Percentiles rank a stretch among this genome's conserved stretches.
Evolutionary conservation across 2,113 vertebrate genomes (phyloP).

Genomic region (Butorides virescens): DNA sequence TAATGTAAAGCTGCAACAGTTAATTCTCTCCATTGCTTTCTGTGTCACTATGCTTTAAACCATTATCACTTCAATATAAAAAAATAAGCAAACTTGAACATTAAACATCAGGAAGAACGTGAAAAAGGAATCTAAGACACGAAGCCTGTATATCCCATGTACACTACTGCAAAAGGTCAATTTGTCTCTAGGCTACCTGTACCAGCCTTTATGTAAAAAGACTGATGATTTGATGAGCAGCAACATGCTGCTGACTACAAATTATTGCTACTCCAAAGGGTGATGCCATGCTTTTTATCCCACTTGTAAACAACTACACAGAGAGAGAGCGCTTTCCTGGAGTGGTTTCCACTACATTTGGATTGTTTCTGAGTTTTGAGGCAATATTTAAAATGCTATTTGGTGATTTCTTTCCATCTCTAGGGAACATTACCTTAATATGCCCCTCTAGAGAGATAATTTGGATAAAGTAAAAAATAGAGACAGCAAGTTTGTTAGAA

Average conservation of each 20-base stretch:
- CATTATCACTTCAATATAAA: background rate
- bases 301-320: slow-evolving; percentile 15
- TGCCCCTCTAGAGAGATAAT: background rate
- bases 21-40: background rate
- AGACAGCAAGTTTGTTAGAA: background rate
- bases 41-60: background rate
- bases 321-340: background rate
- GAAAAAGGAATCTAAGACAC: background rate
- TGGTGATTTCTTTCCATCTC: background rate
- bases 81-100: background rate
- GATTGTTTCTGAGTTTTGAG: background rate
- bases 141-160: background rate
- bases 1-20: background rate
- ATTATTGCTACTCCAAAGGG: slow-evolving; percentile 1
- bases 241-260: background rate
- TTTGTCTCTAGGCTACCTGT: slow-evolving; percentile 39
- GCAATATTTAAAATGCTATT: background rate
- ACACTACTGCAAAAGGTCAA: slow-evolving; percentile 32
- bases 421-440: background rate
- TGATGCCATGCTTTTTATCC: background rate
- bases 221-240: background rate
- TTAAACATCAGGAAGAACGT: background rate
- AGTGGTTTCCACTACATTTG: background rate
- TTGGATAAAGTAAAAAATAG: background rate
- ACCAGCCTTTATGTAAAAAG: background rate